Conservation (phyloP, 2,888 invertebrate species). For the Drosophila recens region DNA sequence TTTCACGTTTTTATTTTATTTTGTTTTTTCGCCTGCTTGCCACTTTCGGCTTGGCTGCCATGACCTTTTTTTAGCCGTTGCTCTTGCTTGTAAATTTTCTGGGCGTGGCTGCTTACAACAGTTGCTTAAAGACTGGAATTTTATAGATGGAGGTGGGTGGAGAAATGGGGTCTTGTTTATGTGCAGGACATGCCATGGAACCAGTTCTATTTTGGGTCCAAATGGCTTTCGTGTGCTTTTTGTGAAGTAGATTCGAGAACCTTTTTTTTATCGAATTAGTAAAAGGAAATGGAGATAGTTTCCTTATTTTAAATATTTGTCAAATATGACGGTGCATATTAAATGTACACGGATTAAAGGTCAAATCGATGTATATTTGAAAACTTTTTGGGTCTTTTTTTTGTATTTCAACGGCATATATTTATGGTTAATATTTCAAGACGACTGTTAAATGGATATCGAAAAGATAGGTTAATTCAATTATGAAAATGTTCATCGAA, state of each 20-base stretch:
- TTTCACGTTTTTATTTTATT: constrained; percentile 46
- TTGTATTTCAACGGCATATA: too few species aligned
- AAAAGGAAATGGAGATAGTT: background rate
- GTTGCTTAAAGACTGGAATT: constrained; percentile 59
- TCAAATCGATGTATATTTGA: too few species aligned
- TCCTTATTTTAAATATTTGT: background rate
- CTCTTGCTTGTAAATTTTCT: constrained; percentile 59
- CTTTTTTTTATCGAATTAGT: constrained; percentile 20
- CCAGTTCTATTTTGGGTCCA: constrained; percentile 16
- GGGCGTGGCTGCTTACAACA: constrained; percentile 65
- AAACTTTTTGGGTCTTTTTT: too few species aligned
- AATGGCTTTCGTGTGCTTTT: constrained; percentile 24
- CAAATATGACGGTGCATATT: background rate
- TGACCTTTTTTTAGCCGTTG: constrained; percentile 64
- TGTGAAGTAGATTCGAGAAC: constrained; percentile 8
- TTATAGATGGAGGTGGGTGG: background rate
- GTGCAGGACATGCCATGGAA: constrained; percentile 30
- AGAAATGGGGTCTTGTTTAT: constrained; percentile 24
- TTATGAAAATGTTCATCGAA: too few species aligned
- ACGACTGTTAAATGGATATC: background rate
- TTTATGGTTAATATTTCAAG: too few species aligned
- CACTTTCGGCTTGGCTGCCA: constrained; percentile 51
- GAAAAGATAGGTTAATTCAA: too few species aligned
- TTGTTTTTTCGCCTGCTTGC: constrained; percentile 32
- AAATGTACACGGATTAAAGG: too few species aligned